Conservation (phyloP, 2,888 invertebrate genomes). For the Biston stratarius region DNA sequence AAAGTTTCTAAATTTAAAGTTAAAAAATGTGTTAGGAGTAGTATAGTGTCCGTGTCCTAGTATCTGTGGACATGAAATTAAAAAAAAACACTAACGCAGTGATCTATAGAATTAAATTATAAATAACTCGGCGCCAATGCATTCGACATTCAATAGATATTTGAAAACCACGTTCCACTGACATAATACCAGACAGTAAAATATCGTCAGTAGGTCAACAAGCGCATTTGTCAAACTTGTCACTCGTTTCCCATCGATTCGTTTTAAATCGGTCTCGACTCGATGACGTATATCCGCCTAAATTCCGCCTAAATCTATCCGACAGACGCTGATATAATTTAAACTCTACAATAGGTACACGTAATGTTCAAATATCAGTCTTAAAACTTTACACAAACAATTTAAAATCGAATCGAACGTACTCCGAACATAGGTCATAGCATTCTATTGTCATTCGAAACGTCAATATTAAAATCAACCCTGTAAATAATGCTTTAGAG, state of each 20-base stretch:
- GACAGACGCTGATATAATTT: conserved; percentile 61
- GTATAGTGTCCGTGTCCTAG: too few species aligned
- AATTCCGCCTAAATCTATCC: conserved; percentile 75
- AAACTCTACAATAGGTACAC: conserved; percentile 46
- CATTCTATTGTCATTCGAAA: conserved; percentile 15
- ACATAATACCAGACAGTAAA: conserved; percentile 23
- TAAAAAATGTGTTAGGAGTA: too few species aligned
- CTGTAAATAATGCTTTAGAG: conserved; percentile 36
- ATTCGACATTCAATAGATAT: conserved; percentile 21
- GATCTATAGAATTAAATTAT: conserved; percentile 2
- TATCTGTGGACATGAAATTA: neutral
- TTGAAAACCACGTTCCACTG: conserved; percentile 23
- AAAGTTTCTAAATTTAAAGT: too few species aligned
- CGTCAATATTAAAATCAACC: conserved; percentile 33
- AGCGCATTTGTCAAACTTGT: conserved; percentile 56
- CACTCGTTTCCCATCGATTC: conserved; percentile 50
- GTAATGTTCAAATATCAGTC: conserved; percentile 40
- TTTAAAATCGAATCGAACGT: conserved; percentile 35
- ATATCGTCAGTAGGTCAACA: conserved; percentile 36
- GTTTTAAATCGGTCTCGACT: conserved; percentile 59
- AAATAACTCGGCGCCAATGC: conserved; percentile 12
- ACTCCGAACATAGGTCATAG: conserved; percentile 12
- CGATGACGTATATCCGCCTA: conserved; percentile 70
- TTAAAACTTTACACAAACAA: conserved; percentile 43
- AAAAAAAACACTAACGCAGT: neutral